phyloP scores from a whole-genome alignment of 2,797 vertebrate species.

The Sciurus carolinensis region DNA sequence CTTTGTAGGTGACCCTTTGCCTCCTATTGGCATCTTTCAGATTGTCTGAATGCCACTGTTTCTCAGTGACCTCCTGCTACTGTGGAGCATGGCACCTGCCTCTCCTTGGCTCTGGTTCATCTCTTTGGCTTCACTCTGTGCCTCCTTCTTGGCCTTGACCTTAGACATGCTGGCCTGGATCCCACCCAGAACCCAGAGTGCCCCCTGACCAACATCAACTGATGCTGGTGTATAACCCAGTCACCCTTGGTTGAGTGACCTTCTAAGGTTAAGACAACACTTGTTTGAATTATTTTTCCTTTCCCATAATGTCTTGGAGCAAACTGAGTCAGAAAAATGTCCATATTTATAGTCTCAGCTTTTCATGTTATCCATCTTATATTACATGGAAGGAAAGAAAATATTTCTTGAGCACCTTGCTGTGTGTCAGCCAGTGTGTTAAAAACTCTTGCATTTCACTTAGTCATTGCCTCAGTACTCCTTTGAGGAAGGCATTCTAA shows the following conservation, averaged over 20 bases:
- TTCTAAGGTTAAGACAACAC: slow-evolving; percentile 1
- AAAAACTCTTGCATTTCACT: slow-evolving; percentile 31
- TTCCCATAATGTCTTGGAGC: slow-evolving; percentile 43
- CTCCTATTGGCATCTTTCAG: slow-evolving; percentile 17
- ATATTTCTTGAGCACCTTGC: slow-evolving; percentile 7
- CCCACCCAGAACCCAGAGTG: neutral
- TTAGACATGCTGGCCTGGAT: slow-evolving; percentile 53
- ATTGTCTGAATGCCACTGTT: neutral
- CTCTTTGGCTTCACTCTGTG: slow-evolving; percentile 47
- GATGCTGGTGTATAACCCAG: neutral
- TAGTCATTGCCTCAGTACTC: neutral
- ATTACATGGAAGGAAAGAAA: neutral
- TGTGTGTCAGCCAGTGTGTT: neutral
- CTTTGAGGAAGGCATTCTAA: neutral
- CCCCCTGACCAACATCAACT: neutral
- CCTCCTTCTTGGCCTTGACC: slow-evolving; percentile 23
- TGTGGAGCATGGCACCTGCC: neutral
- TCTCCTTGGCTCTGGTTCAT: slow-evolving; percentile 59
- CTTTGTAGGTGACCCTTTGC: neutral
- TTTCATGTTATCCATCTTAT: neutral
- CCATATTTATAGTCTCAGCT: neutral
- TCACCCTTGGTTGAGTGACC: slow-evolving; percentile 49
- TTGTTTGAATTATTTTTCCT: slow-evolving; percentile 56
- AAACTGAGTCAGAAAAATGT: slow-evolving; percentile 45
- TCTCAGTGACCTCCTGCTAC: slow-evolving; percentile 11